These are phyloP conservation scores for Sinopyrophorus schimmeli DNA, from an alignment of 2,888 invertebrate species.

Conservation along the genomic window DNA sequence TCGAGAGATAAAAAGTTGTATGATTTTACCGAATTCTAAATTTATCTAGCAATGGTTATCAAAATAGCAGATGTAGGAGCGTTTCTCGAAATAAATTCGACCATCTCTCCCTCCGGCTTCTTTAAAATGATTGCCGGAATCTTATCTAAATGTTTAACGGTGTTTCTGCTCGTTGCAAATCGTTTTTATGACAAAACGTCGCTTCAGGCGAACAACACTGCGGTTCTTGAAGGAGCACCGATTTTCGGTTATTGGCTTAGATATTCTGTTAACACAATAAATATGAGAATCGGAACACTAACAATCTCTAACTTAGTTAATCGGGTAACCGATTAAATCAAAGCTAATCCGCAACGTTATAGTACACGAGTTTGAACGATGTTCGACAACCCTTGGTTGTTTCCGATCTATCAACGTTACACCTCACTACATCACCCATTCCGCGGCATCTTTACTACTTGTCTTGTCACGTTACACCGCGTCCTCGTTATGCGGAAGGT, in stretches of 20 bases:
- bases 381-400: constrained; percentile 42
- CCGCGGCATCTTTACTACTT: constrained; percentile 46
- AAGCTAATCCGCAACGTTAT: constrained; percentile 43
- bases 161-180: constrained; percentile 30
- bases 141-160: constrained; percentile 30
- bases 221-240: constrained; percentile 1
- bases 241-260: background rate
- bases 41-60: constrained; percentile 29
- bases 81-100: constrained; percentile 23
- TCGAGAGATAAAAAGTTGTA: too few species aligned
- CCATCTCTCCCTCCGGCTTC: constrained; percentile 23
- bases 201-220: constrained; percentile 9
- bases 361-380: constrained; percentile 43
- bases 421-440: constrained; percentile 43
- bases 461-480: constrained; percentile 44
- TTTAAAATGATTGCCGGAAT: constrained; percentile 29
- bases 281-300: constrained; percentile 11
- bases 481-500: constrained; percentile 45
- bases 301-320: constrained; percentile 26
- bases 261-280: constrained; percentile 3
- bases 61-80: constrained; percentile 25
- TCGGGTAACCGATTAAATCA: constrained; percentile 41
- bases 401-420: constrained; percentile 48
- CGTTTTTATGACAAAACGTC: constrained; percentile 37
- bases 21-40: too few species aligned